Conservation (phyloP, 2,797 vertebrate species). For the Sus cebifrons region DNA sequence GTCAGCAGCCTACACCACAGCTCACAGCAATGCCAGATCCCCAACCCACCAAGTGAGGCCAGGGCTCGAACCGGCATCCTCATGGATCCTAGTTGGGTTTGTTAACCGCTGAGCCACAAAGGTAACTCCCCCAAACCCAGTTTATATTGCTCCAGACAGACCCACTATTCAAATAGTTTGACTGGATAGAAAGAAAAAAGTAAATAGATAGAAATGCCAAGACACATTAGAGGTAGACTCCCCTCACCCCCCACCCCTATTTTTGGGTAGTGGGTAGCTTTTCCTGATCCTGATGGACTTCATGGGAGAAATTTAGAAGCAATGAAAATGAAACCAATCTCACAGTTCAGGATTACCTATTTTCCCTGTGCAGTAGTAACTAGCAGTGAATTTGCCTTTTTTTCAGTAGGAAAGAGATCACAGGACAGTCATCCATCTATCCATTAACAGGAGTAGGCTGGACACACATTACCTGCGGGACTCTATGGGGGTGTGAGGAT, state of each 20-base stretch:
- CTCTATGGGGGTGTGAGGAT: rapidly evolving
- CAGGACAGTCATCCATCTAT: background rate
- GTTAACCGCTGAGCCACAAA: too few relatives aligned
- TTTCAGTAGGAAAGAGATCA: slow-evolving; percentile 6
- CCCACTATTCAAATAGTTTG: background rate
- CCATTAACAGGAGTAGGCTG: background rate
- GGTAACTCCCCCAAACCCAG: background rate
- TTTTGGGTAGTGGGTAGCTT: background rate
- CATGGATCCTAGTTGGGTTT: too few relatives aligned
- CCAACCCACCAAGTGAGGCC: too few relatives aligned
- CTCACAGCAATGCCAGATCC: too few relatives aligned
- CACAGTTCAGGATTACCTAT: background rate
- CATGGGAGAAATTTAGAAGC: background rate
- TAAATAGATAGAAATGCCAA: background rate
- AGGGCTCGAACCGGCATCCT: too few relatives aligned
- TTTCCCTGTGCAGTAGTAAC: background rate
- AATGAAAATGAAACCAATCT: background rate
- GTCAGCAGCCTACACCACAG: too few relatives aligned
- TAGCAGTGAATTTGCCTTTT: background rate
- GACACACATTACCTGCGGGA: background rate
- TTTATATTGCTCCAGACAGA: background rate
- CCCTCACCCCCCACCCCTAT: background rate
- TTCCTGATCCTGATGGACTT: slow-evolving; percentile 25
- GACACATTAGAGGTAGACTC: background rate
- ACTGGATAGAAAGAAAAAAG: background rate